Conservation (phyloP, 2,113 vertebrate species). For the Cacatua alba region DNA sequence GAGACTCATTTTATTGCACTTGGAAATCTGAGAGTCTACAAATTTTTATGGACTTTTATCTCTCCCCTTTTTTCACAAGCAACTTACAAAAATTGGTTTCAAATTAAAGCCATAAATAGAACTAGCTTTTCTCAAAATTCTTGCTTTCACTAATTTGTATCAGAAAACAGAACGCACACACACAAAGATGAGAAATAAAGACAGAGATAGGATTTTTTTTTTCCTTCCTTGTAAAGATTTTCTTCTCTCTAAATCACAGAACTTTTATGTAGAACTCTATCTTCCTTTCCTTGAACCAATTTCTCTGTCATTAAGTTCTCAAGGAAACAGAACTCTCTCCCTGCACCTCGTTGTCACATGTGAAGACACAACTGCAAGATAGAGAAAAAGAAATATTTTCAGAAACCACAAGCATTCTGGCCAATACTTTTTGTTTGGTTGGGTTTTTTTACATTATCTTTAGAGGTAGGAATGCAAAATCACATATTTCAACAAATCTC, state of each 20-base stretch:
- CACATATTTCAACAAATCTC: neutral
- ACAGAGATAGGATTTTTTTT: neutral
- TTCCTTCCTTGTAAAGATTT: neutral
- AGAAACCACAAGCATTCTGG: neutral
- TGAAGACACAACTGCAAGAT: neutral
- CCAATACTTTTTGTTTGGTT: accelerated
- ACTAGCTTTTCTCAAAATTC: neutral
- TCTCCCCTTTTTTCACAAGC: neutral
- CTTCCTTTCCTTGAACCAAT: neutral
- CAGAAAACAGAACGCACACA: neutral
- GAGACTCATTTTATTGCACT: neutral
- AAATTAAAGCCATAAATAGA: slow-evolving; percentile 17
- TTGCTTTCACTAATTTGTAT: neutral
- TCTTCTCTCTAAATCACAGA: neutral
- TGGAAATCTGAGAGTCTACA: slow-evolving; percentile 11
- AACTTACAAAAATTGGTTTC: neutral
- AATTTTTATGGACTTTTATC: neutral
- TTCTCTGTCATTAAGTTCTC: neutral
- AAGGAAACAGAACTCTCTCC: neutral
- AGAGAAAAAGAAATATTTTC: neutral
- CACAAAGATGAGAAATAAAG: neutral
- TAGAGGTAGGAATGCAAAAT: neutral
- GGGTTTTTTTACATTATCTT: neutral
- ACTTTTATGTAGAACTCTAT: neutral
- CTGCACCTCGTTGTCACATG: neutral